phyloP scores from a whole-genome alignment of 30 jellyfish, hydroid and myxozoan species.

The Turritopsis dohrnii region DNA sequence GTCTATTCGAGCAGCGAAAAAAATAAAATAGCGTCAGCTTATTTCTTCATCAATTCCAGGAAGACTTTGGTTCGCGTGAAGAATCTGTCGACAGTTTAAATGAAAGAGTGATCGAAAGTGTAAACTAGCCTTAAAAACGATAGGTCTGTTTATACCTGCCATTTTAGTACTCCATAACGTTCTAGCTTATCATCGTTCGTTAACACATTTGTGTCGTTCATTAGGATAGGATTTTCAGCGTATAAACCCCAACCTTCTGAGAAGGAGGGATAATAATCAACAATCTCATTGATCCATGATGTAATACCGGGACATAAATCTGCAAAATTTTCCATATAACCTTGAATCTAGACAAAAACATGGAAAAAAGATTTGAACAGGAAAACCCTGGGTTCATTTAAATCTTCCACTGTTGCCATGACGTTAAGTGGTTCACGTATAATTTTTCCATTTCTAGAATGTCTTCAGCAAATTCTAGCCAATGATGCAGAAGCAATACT shows the following conservation, averaged over 20 bases:
- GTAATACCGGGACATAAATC: slow-evolving; percentile 58
- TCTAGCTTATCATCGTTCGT: slow-evolving; percentile 35
- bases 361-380: no score
- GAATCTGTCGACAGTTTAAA: background rate
- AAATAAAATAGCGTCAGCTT: background rate
- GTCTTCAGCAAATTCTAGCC: no score
- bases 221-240: slow-evolving; percentile 71
- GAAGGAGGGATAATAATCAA: slow-evolving; percentile 59
- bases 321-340: slow-evolving; percentile 73
- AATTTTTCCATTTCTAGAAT: no score
- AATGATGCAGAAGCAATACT: no score
- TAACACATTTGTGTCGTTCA: slow-evolving; percentile 45
- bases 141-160: slow-evolving; percentile 29
- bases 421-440: no score
- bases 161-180: slow-evolving; percentile 45
- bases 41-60: no score
- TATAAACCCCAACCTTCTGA: slow-evolving; percentile 92
- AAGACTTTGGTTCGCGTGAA: background rate
- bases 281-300: slow-evolving; percentile 64
- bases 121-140: no score
- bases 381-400: no score
- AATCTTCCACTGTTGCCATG: no score
- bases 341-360: slow-evolving; percentile 53
- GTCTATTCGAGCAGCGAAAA: background rate
- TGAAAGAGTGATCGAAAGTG: background rate